These are phyloP conservation scores for Drosophila guanche DNA, from an alignment of 1,140 invertebrate genomes.

Conservation along the genomic window DNA sequence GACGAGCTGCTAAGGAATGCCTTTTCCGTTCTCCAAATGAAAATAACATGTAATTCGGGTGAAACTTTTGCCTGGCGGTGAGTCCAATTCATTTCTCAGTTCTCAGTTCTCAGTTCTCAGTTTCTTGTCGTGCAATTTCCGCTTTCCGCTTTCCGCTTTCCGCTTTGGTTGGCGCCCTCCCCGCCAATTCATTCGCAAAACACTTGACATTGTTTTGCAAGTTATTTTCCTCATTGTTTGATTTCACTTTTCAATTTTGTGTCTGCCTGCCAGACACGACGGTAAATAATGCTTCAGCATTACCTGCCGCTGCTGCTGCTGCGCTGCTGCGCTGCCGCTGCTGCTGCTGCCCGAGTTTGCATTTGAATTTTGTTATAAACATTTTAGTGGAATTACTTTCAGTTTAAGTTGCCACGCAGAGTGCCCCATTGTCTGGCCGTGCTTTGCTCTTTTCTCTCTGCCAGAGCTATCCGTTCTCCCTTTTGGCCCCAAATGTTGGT, in stretches of 20 bases:
- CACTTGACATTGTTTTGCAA: slow-evolving; percentile 72
- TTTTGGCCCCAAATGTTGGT: background rate
- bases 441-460: too few species aligned
- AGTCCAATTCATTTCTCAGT: slow-evolving; percentile 36
- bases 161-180: slow-evolving; percentile 12
- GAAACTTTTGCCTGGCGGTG: slow-evolving; percentile 4
- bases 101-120: slow-evolving; percentile 24
- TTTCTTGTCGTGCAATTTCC: slow-evolving; percentile 44
- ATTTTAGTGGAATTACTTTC: slow-evolving; percentile 79
- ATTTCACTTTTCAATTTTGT: slow-evolving; percentile 77
- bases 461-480: background rate
- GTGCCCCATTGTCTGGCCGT: slow-evolving; percentile 18
- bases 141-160: slow-evolving; percentile 40
- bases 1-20: background rate
- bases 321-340: too few species aligned
- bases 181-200: slow-evolving; percentile 34
- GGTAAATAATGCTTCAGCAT: slow-evolving; percentile 34
- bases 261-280: slow-evolving; percentile 65
- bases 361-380: slow-evolving; percentile 74
- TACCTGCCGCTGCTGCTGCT: too few species aligned
- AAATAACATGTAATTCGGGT: too few species aligned
- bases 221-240: slow-evolving; percentile 80
- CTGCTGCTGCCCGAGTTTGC: too few species aligned
- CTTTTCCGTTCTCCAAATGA: too few species aligned
- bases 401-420: slow-evolving; percentile 63